Base-by-base conservation (phyloP, 2,113 vertebrate genomes). In the Vireo altiloquus region DNA sequence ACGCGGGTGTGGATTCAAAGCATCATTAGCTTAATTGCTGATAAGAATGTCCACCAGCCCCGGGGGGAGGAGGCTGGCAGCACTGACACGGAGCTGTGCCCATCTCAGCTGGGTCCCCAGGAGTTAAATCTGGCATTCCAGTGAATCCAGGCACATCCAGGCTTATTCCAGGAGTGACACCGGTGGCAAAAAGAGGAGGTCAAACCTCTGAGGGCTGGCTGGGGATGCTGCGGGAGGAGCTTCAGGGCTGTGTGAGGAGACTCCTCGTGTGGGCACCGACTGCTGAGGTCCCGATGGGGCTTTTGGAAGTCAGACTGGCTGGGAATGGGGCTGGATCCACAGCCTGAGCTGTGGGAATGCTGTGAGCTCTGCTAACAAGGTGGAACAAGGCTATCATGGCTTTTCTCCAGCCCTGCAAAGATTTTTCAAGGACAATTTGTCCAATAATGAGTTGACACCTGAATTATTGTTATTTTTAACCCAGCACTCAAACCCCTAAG, bases 261-360 rank as follows among this genome's bases (percentile, higher is more conserved):
- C 47, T 60, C 8, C 14, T 15, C 5, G 0, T 27, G 39, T 4
- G 15, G 10, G 24, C 7, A 20, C 0, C 4, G 57, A 12, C 40
- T 35, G 54, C 30, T 37, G 53, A 66, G 60, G 24, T 46, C 28
- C 60, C 24, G 8, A 28, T 39, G 42, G 40, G 65, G 39, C 31
- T 16, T 61, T 28, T 27, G 46, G 52, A 54, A 15, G 57, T 86
- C 31, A 27, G 27, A 31, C 23, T 74, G 40, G 33, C 42, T 39
- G 4, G 35, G 53, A 74, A n/a, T 0, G 2, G 28, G 40, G 25
- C 27, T 4, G 2, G 31, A 79, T 19, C 31, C 0, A 31, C 59
- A 78, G 71, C 27, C 15, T 4, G 61, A 42, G 61, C 39, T 10
- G 6, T 10, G 25, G 37, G 60, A 37, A 27, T 63, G 60, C 60